Percentiles rank a stretch among this genome's conserved stretches.
Evolutionary conservation across 1,140 invertebrate species (phyloP).

Genomic region (Delia radicum): DNA sequence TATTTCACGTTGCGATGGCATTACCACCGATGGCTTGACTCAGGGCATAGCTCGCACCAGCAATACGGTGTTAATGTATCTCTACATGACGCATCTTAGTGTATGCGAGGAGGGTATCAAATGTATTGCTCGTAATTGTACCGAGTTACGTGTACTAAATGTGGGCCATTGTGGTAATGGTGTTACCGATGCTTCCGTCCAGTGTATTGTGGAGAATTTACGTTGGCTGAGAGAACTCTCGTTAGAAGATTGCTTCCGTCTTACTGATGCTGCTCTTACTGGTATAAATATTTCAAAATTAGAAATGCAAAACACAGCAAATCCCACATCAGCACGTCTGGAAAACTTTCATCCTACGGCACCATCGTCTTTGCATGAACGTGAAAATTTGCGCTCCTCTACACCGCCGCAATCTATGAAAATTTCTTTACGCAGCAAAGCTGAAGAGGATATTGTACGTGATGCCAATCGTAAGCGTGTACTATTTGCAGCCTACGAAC

Average conservation of each 20-base stretch:
- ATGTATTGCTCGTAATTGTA: conserved; percentile 60
- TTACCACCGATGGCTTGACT: conserved; percentile 64
- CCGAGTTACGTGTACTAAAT: conserved; percentile 63
- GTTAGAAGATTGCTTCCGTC: conserved; percentile 66
- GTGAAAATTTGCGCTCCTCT: conserved; percentile 29
- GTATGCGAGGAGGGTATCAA: conserved; percentile 65
- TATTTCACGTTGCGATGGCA: conserved; percentile 66
- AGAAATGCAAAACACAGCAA: conserved; percentile 36
- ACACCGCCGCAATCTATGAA: conserved; percentile 46
- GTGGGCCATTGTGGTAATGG: conserved; percentile 68
- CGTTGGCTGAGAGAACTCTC: conserved; percentile 62
- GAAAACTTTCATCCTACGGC: conserved; percentile 42
- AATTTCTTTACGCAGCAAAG: conserved; percentile 65
- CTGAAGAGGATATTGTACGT: conserved; percentile 67
- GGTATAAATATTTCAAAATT: conserved; percentile 59
- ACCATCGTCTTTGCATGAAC: conserved; percentile 35
- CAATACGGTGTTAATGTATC: conserved; percentile 57
- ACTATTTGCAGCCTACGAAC: conserved; percentile 64
- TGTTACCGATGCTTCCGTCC: conserved; percentile 67
- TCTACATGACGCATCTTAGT: conserved; percentile 65
- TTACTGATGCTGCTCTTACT: conserved; percentile 68
- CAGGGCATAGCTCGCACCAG: conserved; percentile 59
- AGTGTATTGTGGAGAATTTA: conserved; percentile 65
- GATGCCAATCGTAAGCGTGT: conserved; percentile 66
- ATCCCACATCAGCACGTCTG: conserved; percentile 29